phyloP scores from a whole-genome alignment of 1,140 invertebrate species.

The Megalopta genalis region DNA sequence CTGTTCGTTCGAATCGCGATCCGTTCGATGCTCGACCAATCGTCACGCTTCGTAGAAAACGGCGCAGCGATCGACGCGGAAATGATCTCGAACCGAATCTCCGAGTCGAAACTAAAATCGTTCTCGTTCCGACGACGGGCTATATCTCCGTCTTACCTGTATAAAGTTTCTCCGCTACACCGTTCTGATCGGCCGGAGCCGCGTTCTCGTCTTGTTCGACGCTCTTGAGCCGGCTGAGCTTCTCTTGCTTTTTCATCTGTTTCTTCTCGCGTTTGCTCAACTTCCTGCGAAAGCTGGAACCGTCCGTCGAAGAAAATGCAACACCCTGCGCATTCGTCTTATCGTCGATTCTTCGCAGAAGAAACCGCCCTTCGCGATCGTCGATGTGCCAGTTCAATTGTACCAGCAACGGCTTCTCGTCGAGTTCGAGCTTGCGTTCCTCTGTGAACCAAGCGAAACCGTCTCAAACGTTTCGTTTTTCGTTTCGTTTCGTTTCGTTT shows the following conservation, averaged over 20 bases:
- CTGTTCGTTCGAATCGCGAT: no score
- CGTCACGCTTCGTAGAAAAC: no score
- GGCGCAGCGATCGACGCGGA: no score
- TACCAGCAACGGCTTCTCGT: slow-evolving; percentile 97
- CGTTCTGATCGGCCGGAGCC: slow-evolving; percentile 88
- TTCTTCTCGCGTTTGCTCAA: slow-evolving; percentile 99
- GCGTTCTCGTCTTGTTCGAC: slow-evolving; percentile 83
- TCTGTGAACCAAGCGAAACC: slow-evolving; percentile 81
- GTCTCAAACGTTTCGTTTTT: no score
- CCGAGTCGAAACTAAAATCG: no score
- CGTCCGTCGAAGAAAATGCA: slow-evolving; percentile 81
- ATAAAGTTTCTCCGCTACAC: slow-evolving; percentile 95
- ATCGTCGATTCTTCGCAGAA: slow-evolving; percentile 93
- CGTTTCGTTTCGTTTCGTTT: no score
- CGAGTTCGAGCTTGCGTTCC: slow-evolving; percentile 92
- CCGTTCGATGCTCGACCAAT: no score
- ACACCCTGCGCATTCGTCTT: slow-evolving; percentile 84
- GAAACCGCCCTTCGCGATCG: slow-evolving; percentile 97
- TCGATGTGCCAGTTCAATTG: slow-evolving; percentile 99
- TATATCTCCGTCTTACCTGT: slow-evolving; percentile 83
- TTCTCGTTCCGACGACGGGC: not conserved
- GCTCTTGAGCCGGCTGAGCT: slow-evolving; percentile 90
- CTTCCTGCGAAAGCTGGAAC: slow-evolving; percentile 91
- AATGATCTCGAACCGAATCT: no score
- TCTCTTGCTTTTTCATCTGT: slow-evolving; percentile 98